These are phyloP conservation scores for Caenorhabditis inopinata DNA, from an alignment of 1,140 invertebrate genomes.

Conservation along the genomic window DNA sequence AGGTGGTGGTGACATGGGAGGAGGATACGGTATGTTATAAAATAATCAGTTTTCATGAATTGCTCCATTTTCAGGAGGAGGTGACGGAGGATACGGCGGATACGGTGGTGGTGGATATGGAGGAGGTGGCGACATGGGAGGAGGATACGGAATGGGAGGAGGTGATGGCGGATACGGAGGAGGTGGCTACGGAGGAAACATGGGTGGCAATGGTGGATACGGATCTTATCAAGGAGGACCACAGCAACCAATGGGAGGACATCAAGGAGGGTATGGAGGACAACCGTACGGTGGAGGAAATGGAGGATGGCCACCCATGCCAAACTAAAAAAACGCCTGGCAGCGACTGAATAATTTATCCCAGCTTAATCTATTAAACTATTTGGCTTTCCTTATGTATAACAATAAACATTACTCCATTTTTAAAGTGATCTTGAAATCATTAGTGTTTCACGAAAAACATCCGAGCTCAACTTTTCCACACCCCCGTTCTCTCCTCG, in stretches of 20 bases:
- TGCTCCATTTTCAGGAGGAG: conserved; percentile 29
- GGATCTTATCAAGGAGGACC: conserved; percentile 42
- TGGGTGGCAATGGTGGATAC: conserved; percentile 37
- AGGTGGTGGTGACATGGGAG: conserved; percentile 37
- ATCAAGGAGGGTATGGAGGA: conserved; percentile 51
- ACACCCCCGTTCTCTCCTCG: no score
- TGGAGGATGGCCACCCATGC: background rate
- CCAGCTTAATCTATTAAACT: background rate
- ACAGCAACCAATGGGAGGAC: conserved; percentile 34
- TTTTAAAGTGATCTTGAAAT: no score
- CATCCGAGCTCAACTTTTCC: no score
- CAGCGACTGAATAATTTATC: background rate
- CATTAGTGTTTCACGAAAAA: no score
- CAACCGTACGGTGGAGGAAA: background rate
- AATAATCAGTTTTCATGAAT: background rate
- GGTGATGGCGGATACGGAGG: conserved; percentile 49
- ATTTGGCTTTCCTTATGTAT: no score
- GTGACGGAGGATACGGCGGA: conserved; percentile 37
- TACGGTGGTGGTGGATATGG: conserved; percentile 43
- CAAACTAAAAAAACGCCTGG: background rate
- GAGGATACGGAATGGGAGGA: conserved; percentile 41
- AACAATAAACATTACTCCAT: no score
- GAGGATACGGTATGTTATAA: conserved; percentile 18
- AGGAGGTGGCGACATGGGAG: conserved; percentile 53
- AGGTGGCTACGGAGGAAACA: conserved; percentile 46